phyloP scores from a whole-genome alignment of 2,113 vertebrate species.

The Varanus salvator region DNA sequence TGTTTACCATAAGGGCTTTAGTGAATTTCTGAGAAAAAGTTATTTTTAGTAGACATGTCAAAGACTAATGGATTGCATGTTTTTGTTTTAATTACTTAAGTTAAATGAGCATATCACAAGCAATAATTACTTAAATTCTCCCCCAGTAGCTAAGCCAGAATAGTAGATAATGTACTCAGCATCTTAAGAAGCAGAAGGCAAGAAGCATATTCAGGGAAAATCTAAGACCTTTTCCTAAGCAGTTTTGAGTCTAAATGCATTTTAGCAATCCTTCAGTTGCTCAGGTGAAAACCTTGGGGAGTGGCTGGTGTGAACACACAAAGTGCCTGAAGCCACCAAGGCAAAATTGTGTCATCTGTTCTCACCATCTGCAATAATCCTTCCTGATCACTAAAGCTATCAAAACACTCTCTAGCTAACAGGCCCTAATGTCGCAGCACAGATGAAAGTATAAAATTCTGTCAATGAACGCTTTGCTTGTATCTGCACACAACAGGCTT shows the following conservation, averaged over 20 bases:
- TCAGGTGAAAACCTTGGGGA: slow-evolving; percentile 19
- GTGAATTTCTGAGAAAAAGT: neutral
- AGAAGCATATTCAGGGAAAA: neutral
- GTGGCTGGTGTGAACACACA: neutral
- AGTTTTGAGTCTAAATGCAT: slow-evolving; percentile 7
- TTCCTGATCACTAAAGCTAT: slow-evolving; percentile 16
- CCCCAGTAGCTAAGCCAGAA: accelerated
- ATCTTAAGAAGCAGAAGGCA: slow-evolving; percentile 1
- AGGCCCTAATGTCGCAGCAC: neutral
- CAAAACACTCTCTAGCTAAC: neutral
- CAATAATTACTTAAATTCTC: slow-evolving; percentile 11
- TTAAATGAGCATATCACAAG: slow-evolving; percentile 19
- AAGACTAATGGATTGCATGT: neutral
- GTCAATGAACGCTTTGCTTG: neutral
- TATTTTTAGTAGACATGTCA: slow-evolving; percentile 1
- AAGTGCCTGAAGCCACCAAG: neutral
- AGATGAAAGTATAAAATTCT: neutral
- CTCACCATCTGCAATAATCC: slow-evolving; percentile 2
- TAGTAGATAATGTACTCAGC: neutral
- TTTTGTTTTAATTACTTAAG: slow-evolving; percentile 33
- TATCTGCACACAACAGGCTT: neutral
- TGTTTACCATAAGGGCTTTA: neutral
- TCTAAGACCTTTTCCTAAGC: neutral
- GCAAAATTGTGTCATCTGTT: slow-evolving; percentile 2
- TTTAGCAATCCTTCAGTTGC: neutral